Conservation (phyloP, 2,888 invertebrate genomes). For the Ditylenchus weischeri region DNA sequence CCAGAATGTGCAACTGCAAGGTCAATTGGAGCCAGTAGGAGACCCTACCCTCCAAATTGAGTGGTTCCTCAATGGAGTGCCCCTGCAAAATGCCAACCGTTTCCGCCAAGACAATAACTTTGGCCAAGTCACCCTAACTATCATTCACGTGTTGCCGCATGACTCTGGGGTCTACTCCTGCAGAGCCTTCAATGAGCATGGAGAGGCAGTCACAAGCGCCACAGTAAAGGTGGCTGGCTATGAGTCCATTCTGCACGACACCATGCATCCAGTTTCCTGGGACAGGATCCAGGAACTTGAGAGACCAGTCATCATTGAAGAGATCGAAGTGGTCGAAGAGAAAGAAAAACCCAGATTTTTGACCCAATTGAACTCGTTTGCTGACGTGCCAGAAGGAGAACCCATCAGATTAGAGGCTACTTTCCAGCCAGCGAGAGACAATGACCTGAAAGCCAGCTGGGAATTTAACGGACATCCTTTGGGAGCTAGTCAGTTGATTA, state of each 20-base stretch:
- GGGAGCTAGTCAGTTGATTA: conserved; percentile 59
- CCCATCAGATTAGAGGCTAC: conserved; percentile 92
- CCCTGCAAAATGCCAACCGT: conserved; percentile 65
- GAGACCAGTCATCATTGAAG: conserved; percentile 67
- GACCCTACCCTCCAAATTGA: conserved; percentile 56
- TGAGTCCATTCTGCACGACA: conserved; percentile 65
- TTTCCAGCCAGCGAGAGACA: conserved; percentile 71
- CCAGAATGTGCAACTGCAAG: conserved; percentile 58
- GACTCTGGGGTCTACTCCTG: conserved; percentile 93
- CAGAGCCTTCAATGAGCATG: conserved; percentile 81
- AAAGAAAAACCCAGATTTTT: conserved; percentile 64
- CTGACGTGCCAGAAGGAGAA: conserved; percentile 78
- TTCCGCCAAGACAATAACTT: conserved; percentile 88
- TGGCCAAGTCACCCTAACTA: conserved; percentile 86
- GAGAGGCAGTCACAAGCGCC: conserved; percentile 90
- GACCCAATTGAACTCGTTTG: conserved; percentile 85
- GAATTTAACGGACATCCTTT: conserved; percentile 48
- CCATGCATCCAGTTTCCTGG: conserved; percentile 88
- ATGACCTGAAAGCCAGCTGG: conserved; percentile 35
- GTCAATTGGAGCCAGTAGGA: conserved; percentile 72
- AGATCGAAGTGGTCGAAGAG: conserved; percentile 69
- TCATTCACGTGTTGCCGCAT: conserved; percentile 76
- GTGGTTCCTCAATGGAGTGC: conserved; percentile 75
- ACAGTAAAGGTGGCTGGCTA: conserved; percentile 73
- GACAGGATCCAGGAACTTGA: conserved; percentile 72